Percentiles rank a stretch among this genome's conserved stretches.
Evolutionary conservation across 2,888 invertebrate genomes (phyloP).

Genomic region (Hedya salicella): DNA sequence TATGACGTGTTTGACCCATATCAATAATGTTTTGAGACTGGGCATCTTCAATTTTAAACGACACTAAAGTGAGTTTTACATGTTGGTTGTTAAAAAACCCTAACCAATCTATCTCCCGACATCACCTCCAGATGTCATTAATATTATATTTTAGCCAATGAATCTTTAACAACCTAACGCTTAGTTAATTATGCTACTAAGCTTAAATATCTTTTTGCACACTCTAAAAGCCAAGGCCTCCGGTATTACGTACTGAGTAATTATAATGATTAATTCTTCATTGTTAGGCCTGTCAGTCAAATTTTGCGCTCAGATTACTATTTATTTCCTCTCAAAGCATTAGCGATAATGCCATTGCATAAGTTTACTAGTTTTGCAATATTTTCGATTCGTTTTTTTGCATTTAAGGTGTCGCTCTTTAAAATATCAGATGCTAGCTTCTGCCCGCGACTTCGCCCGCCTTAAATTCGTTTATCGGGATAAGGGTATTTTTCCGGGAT

Average conservation of each 20-base stretch:
- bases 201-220: slow-evolving; percentile 44
- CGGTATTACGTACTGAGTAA: slow-evolving; percentile 57
- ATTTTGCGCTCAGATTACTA: slow-evolving; percentile 62
- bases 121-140: background rate
- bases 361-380: slow-evolving; percentile 23
- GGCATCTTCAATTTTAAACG: background rate
- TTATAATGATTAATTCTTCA: slow-evolving; percentile 64
- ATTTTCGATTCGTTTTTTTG: slow-evolving; percentile 16
- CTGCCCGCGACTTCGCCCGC: too few relatives aligned
- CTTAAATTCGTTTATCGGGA: too few relatives aligned
- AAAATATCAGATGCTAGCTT: too few relatives aligned
- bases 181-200: slow-evolving; percentile 36
- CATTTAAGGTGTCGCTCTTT: background rate
- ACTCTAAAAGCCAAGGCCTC: slow-evolving; percentile 58
- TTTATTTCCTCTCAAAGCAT: slow-evolving; percentile 57
- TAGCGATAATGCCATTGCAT: slow-evolving; percentile 27
- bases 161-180: slow-evolving; percentile 30
- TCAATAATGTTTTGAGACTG: background rate
- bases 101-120: too few relatives aligned
- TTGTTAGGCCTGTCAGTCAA: slow-evolving; percentile 60
- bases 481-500: too few relatives aligned
- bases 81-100: too few relatives aligned
- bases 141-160: slow-evolving; percentile 22
- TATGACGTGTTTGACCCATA: slow-evolving; percentile 28
- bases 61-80: too few relatives aligned